phyloP scores from a whole-genome alignment of 2,888 invertebrate genomes.

The Drosophila stalkeri region DNA sequence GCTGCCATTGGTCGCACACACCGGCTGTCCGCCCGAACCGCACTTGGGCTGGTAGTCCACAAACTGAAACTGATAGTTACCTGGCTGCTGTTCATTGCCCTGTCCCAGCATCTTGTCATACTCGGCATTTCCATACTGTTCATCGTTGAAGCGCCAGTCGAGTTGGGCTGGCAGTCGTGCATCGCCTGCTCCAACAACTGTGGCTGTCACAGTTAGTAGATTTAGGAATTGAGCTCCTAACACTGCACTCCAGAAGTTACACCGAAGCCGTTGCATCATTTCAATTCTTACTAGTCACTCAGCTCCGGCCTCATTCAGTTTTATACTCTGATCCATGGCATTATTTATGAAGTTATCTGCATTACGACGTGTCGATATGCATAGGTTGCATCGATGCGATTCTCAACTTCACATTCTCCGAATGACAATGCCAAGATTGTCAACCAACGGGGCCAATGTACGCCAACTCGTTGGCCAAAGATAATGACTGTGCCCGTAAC shows the following conservation, averaged over 20 bases:
- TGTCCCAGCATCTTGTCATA: conserved; percentile 49
- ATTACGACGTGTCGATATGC: conserved; percentile 45
- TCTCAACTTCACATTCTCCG: conserved; percentile 8
- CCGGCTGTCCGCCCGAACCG: conserved; percentile 51
- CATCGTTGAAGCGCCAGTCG: conserved; percentile 47
- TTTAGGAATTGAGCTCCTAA: conserved; percentile 14
- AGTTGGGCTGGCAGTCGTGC: background rate
- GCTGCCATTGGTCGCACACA: conserved; percentile 63
- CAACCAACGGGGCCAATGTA: background rate
- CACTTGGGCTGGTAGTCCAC: conserved; percentile 66
- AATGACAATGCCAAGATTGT: conserved; percentile 4
- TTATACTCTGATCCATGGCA: conserved; percentile 25
- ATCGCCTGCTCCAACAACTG: background rate
- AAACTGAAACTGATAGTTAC: conserved; percentile 55
- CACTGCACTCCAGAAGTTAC: background rate
- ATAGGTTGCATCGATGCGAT: conserved; percentile 4
- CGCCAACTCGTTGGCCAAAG: background rate
- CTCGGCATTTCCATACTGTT: conserved; percentile 32
- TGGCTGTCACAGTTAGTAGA: background rate
- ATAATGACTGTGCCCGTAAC: background rate
- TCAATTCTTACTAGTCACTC: conserved; percentile 5
- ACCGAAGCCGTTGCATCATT: conserved; percentile 10
- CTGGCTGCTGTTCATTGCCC: background rate
- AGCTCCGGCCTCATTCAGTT: conserved; percentile 1
- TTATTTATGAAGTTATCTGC: conserved; percentile 15